Evolutionary conservation across 2,113 vertebrate genomes (phyloP).

Genomic region (Panurus biarmicus): DNA sequence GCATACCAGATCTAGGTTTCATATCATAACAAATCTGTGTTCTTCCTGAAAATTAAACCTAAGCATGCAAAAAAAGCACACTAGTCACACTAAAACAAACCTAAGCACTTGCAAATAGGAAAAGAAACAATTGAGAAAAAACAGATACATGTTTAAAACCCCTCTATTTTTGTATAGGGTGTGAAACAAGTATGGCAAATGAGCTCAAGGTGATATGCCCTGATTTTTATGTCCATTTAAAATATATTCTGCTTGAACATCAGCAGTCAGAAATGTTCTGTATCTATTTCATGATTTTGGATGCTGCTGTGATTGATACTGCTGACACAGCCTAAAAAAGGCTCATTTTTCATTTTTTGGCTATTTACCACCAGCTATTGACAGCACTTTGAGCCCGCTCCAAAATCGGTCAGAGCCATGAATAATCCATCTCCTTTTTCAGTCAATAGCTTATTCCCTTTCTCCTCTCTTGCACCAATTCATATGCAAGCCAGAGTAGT

Average conservation of each 20-base stretch:
- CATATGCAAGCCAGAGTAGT: not conserved
- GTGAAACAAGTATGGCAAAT: not conserved
- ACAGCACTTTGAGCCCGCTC: not conserved
- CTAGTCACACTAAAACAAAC: not conserved
- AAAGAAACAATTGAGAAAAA: not conserved
- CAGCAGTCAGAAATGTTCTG: not conserved
- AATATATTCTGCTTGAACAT: not conserved
- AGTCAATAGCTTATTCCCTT: not conserved
- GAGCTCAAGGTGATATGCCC: not conserved
- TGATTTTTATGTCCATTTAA: not conserved
- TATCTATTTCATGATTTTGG: conserved; percentile 1
- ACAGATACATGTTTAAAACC: rapidly evolving
- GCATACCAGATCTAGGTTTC: not conserved
- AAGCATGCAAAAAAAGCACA: not conserved
- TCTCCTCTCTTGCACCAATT: not conserved
- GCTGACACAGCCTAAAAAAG: conserved; percentile 27
- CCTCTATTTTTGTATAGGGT: rapidly evolving
- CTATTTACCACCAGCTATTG: conserved; percentile 3
- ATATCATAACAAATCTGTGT: not conserved
- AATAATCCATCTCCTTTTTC: not conserved
- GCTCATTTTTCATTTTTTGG: conserved; percentile 32
- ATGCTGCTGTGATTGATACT: conserved; percentile 20
- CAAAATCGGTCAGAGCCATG: not conserved
- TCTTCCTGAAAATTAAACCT: not conserved
- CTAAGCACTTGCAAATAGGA: not conserved